Base-by-base conservation (phyloP, 2,797 vertebrate species). In the Cyprinodon diabolis region DNA sequence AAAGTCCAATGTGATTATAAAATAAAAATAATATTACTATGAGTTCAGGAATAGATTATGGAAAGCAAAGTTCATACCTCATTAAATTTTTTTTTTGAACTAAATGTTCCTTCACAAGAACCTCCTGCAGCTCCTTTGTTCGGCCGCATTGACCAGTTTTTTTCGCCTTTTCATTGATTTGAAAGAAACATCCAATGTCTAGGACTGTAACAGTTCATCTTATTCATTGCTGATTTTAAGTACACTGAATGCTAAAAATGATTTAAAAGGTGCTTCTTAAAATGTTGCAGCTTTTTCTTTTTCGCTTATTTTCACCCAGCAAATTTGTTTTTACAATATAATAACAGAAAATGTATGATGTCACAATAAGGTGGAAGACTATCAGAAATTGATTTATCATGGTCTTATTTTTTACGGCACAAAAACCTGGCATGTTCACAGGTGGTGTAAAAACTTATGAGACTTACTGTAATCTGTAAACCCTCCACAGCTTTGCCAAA, bases 401-500 rank as follows among this genome's bases (percentile, higher is more conserved):
- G 49, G 14, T 51, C 49, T 51, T 9, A 40, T 11, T 40, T 43
- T 63, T 63, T 43, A n/a, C 1, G 17, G 37, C 37, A 43, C 60
- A 63, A 21, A 63, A 21, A 14, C 19, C 37, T 21, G 19, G 60
- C 60, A n/a, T 63, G 19, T 63, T 45, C 13, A 40, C 62, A 65
- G 62, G 40, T 23, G 6, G 21, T 47, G 62, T 63, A 35, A 6
- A 63, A 63, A 63, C 10, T 1, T 43, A 19, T 13, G 40, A 45
- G 10, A 23, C 21, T 40, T 65, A 13, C 49, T 51, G 49, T 51
- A 54, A 74, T 62, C 55, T 30, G 35, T 23, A 65, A 81, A 71
- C 68, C 55, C 37, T 40, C 23, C 43, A 30, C 79, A 69, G 66
- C 66, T 45, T 72, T 54, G 81, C 86, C 82, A 79, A 89, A 78